Evolutionary conservation across 2,888 invertebrate genomes (phyloP), one percentile per base, ranked within the genome.

Genomic region (Ypsolopha scabrella): DNA sequence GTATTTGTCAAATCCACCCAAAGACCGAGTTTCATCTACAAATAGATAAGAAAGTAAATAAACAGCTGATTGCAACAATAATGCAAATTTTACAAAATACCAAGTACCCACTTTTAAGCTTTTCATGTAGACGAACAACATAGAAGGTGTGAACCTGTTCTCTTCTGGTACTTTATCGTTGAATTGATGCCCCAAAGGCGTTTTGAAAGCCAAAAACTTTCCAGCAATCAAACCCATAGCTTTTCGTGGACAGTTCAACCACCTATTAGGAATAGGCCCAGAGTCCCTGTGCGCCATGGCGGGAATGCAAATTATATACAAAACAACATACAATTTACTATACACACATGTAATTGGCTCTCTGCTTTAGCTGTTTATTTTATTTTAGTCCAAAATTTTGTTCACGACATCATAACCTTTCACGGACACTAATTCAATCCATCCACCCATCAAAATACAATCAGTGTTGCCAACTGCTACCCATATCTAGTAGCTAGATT

Each of bases 1-100:
- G 99, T 99, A 68, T 98, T 97, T 1, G 99, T 99, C 57, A 99
- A 87, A 78, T 99, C 99, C 56, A 99, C 93, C 96, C 99, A 97
- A 33, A 99, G 75, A 0, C 99, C 99, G 53, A 99, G 78, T 68
- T 94, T 95, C 13, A 92, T 80, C 95, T 96, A 70, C 14, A 71
- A 72, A 64, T n/a, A 44, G 24, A 44, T 24, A 41, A 43, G 43
- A 8, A 13, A 14, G n/a, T 13, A 11, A 43, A 43, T 13, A 11
- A 43, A 13, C 14, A 13, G 24, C 24, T 24, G 24, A 24, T 24
- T 24, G 24, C 2, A 24, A 24, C 24, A 43, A 14, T 11, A 43
- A 4, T 13, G 14, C 41, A 41, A 8, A 3, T 24, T 39, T 1
- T 39, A 39, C 39, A 43, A 41, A 34, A 10, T 24, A 13, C 14